Base-by-base conservation (phyloP, 2,888 invertebrate species). In the Heteromyza rotundicornis region DNA sequence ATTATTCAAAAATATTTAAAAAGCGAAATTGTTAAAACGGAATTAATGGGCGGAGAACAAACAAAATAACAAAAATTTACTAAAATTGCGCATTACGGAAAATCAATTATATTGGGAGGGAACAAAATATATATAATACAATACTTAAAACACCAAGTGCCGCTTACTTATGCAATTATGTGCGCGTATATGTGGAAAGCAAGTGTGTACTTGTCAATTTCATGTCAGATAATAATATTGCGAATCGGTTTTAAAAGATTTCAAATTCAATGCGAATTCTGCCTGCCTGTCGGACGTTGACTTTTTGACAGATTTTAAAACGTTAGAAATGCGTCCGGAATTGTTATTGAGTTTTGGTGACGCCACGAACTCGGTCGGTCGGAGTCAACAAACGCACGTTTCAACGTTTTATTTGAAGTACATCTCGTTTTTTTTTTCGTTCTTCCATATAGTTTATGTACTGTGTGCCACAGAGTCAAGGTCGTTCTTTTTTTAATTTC, bases 381-480 rank as follows among this genome's bases (percentile, higher is more conserved):
- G 20, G 20, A 19, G 47, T 47, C 19, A 17, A 19, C 19, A 17
- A 14, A 17, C 20, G 47, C 47, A 47, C 47, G 47, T 47, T 47
- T 47, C n/a, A 27, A 10, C 27, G 27, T 27, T 40, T 40, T 40
- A n/a, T 19, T 17, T 47, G 17, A 20, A 47, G 47, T n/a, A n/a
- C n/a, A n/a, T n/a, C n/a, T n/a, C 20, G 20, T 47, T 17, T 17
- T 19, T 47, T 47, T 47, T 40, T n/a, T n/a, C 14, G 12, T 40
- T 40, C 16, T 40, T 40, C 14, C 14, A 10, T 40, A 40, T 40
- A 14, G 3, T 40, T 47, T 47, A 8, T 20, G 17, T 47, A 14
- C 47, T 47, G 17, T 8, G 14, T 47, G 47, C 19, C 49, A 44
- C 17, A 47, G 49, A 57, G 57, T 57, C 57, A 57, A 57, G 57